phyloP scores from a whole-genome alignment of 2,113 vertebrate genomes.

The Tringa solitaria region DNA sequence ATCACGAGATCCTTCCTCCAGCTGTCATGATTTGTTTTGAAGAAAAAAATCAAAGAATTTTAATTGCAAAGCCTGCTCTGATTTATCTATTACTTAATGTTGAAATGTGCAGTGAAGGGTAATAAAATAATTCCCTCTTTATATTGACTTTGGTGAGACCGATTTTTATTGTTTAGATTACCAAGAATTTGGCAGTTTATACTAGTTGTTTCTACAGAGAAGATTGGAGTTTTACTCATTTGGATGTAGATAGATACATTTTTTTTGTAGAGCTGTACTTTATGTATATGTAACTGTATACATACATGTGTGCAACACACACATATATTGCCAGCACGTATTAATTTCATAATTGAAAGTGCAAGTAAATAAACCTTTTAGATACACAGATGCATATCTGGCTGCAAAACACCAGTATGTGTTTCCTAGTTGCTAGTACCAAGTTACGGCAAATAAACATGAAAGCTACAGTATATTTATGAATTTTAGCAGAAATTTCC shows the following conservation, averaged over 20 bases:
- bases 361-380: not conserved
- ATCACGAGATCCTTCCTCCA: not conserved
- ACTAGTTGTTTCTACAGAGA: not conserved
- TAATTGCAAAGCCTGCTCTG: not conserved
- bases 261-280: not conserved
- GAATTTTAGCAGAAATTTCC: not conserved
- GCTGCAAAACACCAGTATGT: not conserved
- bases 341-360: not conserved
- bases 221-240: not conserved
- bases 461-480: not conserved
- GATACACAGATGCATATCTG: not conserved
- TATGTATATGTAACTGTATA: not conserved
- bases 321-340: rapidly evolving
- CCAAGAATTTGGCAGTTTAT: not conserved
- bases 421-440: not conserved
- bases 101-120: not conserved
- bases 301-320: rapidly evolving
- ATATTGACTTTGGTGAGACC: not conserved
- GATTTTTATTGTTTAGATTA: not conserved
- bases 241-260: not conserved
- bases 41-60: not conserved
- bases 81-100: not conserved
- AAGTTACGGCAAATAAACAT: not conserved
- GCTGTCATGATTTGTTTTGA: not conserved
- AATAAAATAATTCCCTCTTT: not conserved